These are phyloP conservation scores for Setophaga coronata DNA, from an alignment of 2,113 vertebrate genomes.

Conservation along the genomic window DNA sequence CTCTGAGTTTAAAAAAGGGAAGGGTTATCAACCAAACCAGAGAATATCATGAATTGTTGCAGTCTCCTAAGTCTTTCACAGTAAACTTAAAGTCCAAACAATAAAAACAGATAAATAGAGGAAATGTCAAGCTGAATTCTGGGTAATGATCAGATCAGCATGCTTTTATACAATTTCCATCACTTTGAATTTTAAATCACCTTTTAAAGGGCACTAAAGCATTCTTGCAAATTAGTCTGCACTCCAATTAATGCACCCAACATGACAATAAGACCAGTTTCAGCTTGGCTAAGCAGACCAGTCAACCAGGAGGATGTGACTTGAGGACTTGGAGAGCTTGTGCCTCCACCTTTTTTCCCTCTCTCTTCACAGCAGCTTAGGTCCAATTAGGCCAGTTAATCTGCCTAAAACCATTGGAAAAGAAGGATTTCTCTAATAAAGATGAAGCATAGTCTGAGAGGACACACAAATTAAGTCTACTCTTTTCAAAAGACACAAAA, in stretches of 20 bases:
- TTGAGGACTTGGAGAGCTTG: conserved; percentile 81
- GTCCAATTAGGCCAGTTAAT: conserved; percentile 81
- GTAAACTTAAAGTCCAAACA: conserved; percentile 72
- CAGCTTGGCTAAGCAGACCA: conserved; percentile 91
- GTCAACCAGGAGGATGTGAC: conserved; percentile 90
- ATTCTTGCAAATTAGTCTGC: conserved; percentile 95
- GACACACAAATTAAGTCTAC: conserved; percentile 49
- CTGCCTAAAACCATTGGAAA: conserved; percentile 75
- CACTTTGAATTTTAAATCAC: conserved; percentile 98
- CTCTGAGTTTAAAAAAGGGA: background rate
- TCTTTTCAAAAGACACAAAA: conserved; percentile 54
- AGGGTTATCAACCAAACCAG: conserved; percentile 25
- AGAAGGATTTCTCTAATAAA: conserved; percentile 72
- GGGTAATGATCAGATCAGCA: conserved; percentile 91
- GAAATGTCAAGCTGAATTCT: conserved; percentile 78
- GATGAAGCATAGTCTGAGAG: conserved; percentile 56
- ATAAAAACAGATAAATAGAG: conserved; percentile 75
- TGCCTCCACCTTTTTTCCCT: conserved; percentile 71
- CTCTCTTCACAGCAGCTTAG: conserved; percentile 75
- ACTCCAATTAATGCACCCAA: conserved; percentile 95
- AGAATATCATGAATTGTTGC: conserved; percentile 63
- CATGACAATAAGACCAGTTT: conserved; percentile 90
- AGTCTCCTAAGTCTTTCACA: conserved; percentile 74
- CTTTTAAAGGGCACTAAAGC: conserved; percentile 94
- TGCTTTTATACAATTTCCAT: conserved; percentile 91